These are phyloP conservation scores for Malthinus seriepunctatus DNA, from an alignment of 2,888 invertebrate genomes.

Conservation along the genomic window DNA sequence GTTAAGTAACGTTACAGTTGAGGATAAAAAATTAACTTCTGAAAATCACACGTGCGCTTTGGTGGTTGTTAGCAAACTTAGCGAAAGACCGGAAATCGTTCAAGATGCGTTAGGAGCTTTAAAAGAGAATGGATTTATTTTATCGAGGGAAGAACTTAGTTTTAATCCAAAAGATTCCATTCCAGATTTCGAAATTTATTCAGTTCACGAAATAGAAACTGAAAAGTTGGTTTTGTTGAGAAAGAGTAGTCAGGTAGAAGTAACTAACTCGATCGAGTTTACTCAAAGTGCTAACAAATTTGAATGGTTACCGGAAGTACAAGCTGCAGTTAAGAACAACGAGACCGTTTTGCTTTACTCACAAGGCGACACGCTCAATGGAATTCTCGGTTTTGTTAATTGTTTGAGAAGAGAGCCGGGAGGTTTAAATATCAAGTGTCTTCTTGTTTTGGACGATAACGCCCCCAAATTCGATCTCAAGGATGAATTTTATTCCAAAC, in stretches of 20 bases:
- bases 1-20: conserved; percentile 59
- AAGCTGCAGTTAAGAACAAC: conserved; percentile 43
- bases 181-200: conserved; percentile 57
- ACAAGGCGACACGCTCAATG: conserved; percentile 70
- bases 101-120: background rate
- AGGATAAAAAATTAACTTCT: conserved; percentile 62
- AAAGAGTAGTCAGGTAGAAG: conserved; percentile 56
- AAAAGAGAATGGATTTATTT: conserved; percentile 14
- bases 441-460: conserved; percentile 62
- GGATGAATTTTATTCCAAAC: conserved; percentile 66
- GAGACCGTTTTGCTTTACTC: conserved; percentile 61
- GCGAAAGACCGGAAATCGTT: conserved; percentile 56
- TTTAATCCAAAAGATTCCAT: conserved; percentile 14
- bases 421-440: conserved; percentile 59
- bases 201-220: conserved; percentile 55
- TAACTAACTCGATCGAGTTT: conserved; percentile 58
- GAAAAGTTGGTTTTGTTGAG: conserved; percentile 62
- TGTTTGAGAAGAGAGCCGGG: conserved; percentile 79
- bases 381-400: conserved; percentile 83
- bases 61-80: conserved; percentile 48
- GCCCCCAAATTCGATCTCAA: conserved; percentile 69
- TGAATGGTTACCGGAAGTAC: conserved; percentile 59
- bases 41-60: conserved; percentile 41
- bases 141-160: conserved; percentile 9
- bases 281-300: conserved; percentile 53